Base-by-base conservation (phyloP, 2,888 invertebrate genomes). In the Xylocampa areola region DNA sequence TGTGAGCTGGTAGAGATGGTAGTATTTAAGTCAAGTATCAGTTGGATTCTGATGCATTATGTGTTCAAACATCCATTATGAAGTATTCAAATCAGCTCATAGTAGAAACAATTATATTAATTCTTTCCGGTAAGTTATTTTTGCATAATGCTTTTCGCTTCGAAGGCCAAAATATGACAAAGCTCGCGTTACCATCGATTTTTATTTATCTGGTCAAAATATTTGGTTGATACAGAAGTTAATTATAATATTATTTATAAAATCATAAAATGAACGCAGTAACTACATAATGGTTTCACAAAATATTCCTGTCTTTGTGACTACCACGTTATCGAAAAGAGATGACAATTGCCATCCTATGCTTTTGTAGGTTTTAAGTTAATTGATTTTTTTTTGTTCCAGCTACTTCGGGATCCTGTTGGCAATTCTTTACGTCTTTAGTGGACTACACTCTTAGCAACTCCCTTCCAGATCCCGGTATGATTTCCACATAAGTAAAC, bases 401-500 rank as follows among this genome's bases (percentile, higher is more conserved):
- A 66, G 66, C 8, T 30, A 33, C 47, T 21, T 30, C 36, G 7
- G 51, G 27, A 0, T 33, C 58, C 19, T 69, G 51, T 52, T 66
- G 66, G 66, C 66, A 66, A 21, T 66, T 6, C 27, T 66, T 69
- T 25, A 41, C 57, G 1, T 4, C 65, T 2, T 0, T 66, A n/a
- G 0, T 8, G 2, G 48, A 69, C 0, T 0, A 47, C 0, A 8
- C 0, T 2, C 13, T 63, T 0, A 0, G 0, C 5, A 23, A 51
- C 35, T 36, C 64, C 0, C 0, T 0, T 0, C 0, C 0, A 8
- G 47, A 35, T 0, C 0, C 0, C 0, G 0, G 68, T 66, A 54
- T 16, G 23, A 19, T 4, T 13, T 40, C 13, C 7, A 2, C 4
- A 13, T 37, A 21, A 19, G 4, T 10, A 25, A 10, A n/a, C n/a